Base-by-base conservation (phyloP, 2,113 vertebrate species). In the Macrotus californicus region DNA sequence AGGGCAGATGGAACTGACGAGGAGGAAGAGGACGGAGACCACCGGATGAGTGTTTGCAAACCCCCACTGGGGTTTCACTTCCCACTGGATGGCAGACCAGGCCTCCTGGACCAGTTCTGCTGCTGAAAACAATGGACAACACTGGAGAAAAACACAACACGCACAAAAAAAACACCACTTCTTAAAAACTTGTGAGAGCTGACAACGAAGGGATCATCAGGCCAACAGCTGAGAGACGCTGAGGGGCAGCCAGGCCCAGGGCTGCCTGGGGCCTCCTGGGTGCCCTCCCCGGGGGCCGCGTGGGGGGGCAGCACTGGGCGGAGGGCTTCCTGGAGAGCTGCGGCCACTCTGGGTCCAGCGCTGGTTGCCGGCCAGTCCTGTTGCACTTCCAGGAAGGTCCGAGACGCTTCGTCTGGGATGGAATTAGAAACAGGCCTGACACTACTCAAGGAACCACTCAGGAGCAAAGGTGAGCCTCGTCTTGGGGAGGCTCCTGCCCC, bases 71-170 rank as follows among this genome's bases (percentile, higher is more conserved):
- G 41, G 73, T 26, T 14, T 36, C 76, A 3, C 7, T 52, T n/a
- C 36, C 31, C 12, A 1, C 5, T 0, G 16, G 9, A 1, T 0
- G 15, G 26, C 1, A 21, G 75, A 8, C 41, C 26, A n/a, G 3
- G 64, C 31, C 7, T 1, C 26, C 12, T 11, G 31, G 39, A 22
- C 50, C 26, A 1, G 0, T 6, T 56, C 64, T 3, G 4, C 21
- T 7, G 48, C 66, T 12, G 16, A 22, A 22, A 36, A 64, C 76
- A n/a, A 1, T 9, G 19, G 10, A 19, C 79, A 36, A 3, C 2
- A 31, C 79, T 39, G 61, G 80, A 48, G 26, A 2, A 22, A 21
- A 31, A 66, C 31, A 18, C 6, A 24, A 24, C 24, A 7, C 1
- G 0, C 7, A 0, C 19, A 12, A 10, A n/a, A 76, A 54, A 34